A percentile compares a stretch with the other conserved stretches of the same genome.
Conservation (phyloP, 2,888 invertebrate genomes). For the Caenorhabditis uteleia region DNA sequence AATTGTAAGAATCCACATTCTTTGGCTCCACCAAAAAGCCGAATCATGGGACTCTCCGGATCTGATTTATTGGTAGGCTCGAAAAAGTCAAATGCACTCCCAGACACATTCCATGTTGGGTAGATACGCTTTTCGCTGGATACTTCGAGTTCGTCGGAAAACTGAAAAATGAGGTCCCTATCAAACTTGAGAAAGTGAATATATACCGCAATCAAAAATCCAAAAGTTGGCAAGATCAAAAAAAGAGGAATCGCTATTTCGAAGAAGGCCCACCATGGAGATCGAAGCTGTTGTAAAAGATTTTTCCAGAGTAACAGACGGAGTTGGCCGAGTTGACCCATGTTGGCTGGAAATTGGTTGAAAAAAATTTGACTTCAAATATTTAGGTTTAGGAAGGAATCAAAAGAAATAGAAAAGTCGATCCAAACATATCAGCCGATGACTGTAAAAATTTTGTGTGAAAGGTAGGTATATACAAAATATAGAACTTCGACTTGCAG, state of each 20-base stretch:
- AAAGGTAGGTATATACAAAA: no score
- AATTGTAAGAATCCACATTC: no score
- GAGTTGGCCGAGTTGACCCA: constrained; percentile 62
- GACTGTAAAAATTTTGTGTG: no score
- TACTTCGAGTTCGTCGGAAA: constrained; percentile 53
- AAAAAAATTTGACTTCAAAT: no score
- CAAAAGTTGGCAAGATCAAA: constrained; percentile 58
- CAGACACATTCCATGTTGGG: constrained; percentile 50
- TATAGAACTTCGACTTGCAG: no score
- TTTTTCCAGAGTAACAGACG: constrained; percentile 66
- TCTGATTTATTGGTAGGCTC: constrained; percentile 45
- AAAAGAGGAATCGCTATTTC: constrained; percentile 61
- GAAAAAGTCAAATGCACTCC: constrained; percentile 52
- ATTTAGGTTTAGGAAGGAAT: no score
- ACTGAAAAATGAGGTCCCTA: constrained; percentile 34
- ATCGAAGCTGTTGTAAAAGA: constrained; percentile 50
- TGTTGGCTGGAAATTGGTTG: no score
- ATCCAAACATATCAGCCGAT: no score
- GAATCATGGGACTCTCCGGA: no score
- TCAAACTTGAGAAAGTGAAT: background rate
- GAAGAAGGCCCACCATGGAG: constrained; percentile 58
- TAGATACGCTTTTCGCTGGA: constrained; percentile 36
- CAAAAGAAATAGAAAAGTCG: no score
- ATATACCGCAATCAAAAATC: constrained; percentile 57
- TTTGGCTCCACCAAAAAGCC: no score